phyloP scores from a whole-genome alignment of 2,113 vertebrate genomes.

The Steatornis caripensis region DNA sequence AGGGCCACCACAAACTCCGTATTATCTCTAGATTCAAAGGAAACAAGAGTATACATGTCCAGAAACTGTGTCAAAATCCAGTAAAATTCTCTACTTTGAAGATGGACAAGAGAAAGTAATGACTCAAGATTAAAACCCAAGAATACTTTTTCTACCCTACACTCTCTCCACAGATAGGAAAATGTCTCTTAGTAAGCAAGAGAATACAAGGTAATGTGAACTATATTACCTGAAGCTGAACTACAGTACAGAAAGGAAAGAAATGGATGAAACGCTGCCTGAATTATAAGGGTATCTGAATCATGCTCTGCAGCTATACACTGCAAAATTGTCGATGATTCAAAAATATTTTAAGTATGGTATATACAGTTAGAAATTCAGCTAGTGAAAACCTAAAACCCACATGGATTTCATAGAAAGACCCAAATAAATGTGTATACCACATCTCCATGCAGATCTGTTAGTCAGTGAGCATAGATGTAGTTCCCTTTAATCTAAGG shows the following conservation, averaged over 20 bases:
- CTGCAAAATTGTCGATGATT: neutral
- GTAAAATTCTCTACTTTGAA: neutral
- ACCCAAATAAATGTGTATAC: neutral
- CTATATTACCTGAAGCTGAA: neutral
- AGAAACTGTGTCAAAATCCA: neutral
- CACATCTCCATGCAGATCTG: neutral
- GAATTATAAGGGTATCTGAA: neutral
- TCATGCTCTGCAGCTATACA: neutral
- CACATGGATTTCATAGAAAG: neutral
- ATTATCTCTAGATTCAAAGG: neutral
- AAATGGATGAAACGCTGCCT: neutral
- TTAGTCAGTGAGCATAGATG: neutral
- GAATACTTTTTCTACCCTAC: neutral
- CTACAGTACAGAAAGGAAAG: neutral
- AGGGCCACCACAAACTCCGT: neutral
- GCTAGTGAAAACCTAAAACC: neutral
- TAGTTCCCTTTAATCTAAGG: neutral
- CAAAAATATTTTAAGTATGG: neutral
- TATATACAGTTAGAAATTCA: neutral
- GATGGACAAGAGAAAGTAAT: neutral
- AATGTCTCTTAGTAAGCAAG: neutral
- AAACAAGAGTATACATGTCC: neutral
- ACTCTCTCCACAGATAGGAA: neutral
- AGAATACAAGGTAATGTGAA: neutral
- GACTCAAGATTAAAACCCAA: neutral